Base-by-base conservation (phyloP, 1,140 invertebrate genomes). In the Aphidius ervi region DNA sequence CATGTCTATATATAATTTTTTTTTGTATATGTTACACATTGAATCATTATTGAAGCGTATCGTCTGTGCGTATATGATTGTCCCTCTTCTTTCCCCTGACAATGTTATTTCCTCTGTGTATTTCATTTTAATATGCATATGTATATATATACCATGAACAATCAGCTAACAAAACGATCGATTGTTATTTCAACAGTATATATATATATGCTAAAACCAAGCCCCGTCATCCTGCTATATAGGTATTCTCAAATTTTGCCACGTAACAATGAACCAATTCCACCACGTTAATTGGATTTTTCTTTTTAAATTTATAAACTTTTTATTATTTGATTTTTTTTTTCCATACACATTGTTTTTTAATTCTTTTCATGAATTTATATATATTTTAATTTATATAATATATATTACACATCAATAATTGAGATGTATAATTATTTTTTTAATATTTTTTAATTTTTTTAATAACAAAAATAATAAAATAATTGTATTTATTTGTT, bases 241-340 rank as follows among this genome's bases (percentile, higher is more conserved):
- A 39, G 54, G 45, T 58, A 46, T 45, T 40, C 47, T 62, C 46
- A 47, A 62, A 62, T 62, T 62, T 62, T 62, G 60, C 60, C 46
- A 57, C 55, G 60, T 62, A 62, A 62, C 60, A 62, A 62, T 62
- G 53, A 62, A 54, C 60, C 60, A 57, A 57, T 62, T 62, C 60
- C 60, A 62, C 54, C 56, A 56, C 54, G 60, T 62, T 62, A 62
- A 62, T 62, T 62, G 60, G 60, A 62, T 62, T 62, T 56, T 62
- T 62, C 47, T 39, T 53, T 46, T 62, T 62, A 43, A 7, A 43
- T 10, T 8, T 10, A 43, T 10, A 43, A 10, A 43, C 2, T 8
- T 37, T 41, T 40, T n/a, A 40, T 39, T 2, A 42, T 41, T 2
- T 4, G n/a, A n/a, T n/a, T 6, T 54, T 54, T 54, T 54, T 54